Evolutionary conservation across 2,797 vertebrate species (phyloP).

Genomic region (Acridotheres tristis): DNA sequence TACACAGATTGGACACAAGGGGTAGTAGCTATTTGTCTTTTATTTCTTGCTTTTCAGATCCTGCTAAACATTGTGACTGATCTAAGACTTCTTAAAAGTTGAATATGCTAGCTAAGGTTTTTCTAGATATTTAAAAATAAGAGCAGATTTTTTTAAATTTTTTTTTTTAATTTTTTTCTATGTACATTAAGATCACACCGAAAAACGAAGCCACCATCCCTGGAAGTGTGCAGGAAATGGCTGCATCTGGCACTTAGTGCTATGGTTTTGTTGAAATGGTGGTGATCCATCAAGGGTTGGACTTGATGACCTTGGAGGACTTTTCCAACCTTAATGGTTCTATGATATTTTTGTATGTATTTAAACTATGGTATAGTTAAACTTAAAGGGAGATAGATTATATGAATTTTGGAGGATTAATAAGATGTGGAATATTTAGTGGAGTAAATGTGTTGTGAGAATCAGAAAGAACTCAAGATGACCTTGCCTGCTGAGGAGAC

Average conservation of each 20-base stretch:
- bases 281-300: no score
- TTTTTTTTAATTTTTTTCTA: rapidly evolving
- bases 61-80: background rate
- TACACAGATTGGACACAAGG: background rate
- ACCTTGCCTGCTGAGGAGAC: background rate
- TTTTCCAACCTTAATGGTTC: background rate
- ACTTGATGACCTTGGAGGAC: background rate
- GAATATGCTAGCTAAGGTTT: background rate
- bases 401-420: background rate
- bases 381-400: background rate
- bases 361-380: background rate
- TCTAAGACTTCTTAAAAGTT: background rate
- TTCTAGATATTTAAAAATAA: background rate
- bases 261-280: background rate
- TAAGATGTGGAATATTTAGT: background rate
- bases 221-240: background rate
- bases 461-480: background rate
- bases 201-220: background rate
- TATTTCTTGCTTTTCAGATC: background rate
- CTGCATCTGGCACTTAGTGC: background rate
- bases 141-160: background rate
- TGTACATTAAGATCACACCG: background rate
- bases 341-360: background rate
- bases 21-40: background rate
- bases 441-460: background rate